Conservation (phyloP, 2,797 vertebrate species). For the Clarias platycephalus region DNA sequence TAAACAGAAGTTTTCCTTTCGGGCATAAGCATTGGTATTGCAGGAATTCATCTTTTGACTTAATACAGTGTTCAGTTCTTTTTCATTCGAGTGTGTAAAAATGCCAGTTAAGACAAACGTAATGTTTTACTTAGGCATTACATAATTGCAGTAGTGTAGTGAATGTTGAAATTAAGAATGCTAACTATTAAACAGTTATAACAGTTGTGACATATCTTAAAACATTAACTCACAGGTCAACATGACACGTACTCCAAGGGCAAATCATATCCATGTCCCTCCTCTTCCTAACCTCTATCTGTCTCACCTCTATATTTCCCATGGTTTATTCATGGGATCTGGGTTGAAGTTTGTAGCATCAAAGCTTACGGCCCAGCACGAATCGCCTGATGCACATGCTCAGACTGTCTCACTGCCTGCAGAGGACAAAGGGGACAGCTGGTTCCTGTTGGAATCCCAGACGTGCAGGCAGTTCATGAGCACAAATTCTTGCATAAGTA, state of each 20-base stretch:
- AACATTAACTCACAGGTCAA: neutral
- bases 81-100: neutral
- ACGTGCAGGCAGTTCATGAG: conserved; percentile 22
- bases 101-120: neutral
- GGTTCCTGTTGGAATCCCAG: conserved; percentile 51
- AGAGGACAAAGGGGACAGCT: conserved; percentile 56
- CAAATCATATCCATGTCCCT: conserved; percentile 40
- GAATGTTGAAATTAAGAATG: neutral
- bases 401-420: conserved; percentile 44
- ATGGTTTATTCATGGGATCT: conserved; percentile 58
- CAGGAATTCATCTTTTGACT: neutral
- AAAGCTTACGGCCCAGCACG: conserved; percentile 48
- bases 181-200: neutral
- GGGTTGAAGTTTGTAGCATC: conserved; percentile 53
- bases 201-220: neutral
- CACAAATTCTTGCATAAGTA: conserved; percentile 27
- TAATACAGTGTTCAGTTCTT: neutral
- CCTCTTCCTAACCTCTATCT: neutral
- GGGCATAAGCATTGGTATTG: too few species aligned
- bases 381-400: conserved; percentile 43
- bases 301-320: neutral
- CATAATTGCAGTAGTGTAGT: neutral
- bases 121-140: neutral
- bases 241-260: neutral
- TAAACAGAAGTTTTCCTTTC: neutral